Percentiles rank a stretch among this genome's conserved stretches.
Conservation (phyloP, 2,113 vertebrate genomes). For the Oostethus manadensis region DNA sequence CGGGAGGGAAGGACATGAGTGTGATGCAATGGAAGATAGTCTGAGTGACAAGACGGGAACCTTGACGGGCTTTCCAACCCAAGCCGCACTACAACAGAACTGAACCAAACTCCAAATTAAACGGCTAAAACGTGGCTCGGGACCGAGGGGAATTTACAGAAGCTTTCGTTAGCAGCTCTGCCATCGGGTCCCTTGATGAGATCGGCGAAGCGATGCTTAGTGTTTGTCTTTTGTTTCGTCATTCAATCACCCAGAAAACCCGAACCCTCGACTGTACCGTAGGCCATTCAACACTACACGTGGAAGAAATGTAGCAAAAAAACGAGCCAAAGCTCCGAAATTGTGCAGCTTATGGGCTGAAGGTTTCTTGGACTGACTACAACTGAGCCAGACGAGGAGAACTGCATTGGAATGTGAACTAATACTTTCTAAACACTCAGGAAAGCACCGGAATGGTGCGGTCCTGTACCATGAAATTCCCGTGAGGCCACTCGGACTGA, state of each 20-base stretch:
- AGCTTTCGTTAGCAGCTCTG: constrained; percentile 24
- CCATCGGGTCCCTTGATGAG: constrained; percentile 26
- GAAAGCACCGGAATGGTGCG: constrained; percentile 69
- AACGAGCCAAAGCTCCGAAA: constrained; percentile 53
- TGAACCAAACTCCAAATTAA: constrained; percentile 28
- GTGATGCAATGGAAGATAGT: constrained; percentile 97
- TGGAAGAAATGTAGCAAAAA: constrained; percentile 13
- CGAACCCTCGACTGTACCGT: constrained; percentile 15
- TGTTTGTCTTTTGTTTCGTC: constrained; percentile 20
- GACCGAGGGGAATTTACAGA: constrained; percentile 30
- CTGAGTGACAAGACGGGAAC: constrained; percentile 58
- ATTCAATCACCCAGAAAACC: constrained; percentile 15
- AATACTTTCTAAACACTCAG: constrained; percentile 87
- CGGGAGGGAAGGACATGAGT: constrained; percentile 95
- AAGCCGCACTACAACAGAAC: constrained; percentile 40
- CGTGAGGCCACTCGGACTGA: background rate
- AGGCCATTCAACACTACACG: constrained; percentile 27
- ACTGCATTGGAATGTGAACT: constrained; percentile 19
- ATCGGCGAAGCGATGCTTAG: constrained; percentile 28
- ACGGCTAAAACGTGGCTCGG: constrained; percentile 20
- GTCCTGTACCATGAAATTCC: constrained; percentile 12
- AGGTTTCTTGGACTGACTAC: constrained; percentile 17
- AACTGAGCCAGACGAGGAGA: constrained; percentile 22
- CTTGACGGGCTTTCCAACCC: constrained; percentile 1
- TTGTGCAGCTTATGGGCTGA: constrained; percentile 15